A percentile compares a stretch with the other conserved stretches of the same genome.
Conservation (phyloP, 2,888 invertebrate genomes). For the Drosophila picticornis region DNA sequence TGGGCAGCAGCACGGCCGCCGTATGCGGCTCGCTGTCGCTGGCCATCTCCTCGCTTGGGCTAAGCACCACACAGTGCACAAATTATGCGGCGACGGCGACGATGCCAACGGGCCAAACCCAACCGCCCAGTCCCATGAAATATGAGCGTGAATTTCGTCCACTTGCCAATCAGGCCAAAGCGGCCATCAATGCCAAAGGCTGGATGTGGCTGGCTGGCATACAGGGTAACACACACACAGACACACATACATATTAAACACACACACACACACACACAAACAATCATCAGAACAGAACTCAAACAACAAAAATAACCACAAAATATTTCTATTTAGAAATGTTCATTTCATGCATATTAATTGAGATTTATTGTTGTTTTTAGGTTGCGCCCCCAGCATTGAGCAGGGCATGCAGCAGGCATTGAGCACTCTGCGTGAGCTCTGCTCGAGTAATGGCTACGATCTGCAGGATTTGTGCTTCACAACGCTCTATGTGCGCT, state of each 20-base stretch:
- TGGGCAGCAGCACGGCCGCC: slow-evolving; percentile 82
- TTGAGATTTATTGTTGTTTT: not conserved
- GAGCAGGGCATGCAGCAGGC: slow-evolving; percentile 89
- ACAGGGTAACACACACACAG: slow-evolving; percentile 85
- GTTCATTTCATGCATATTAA: not conserved
- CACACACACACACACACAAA: not conserved
- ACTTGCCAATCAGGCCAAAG: slow-evolving; percentile 88
- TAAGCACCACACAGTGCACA: slow-evolving; percentile 70
- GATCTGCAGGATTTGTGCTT: slow-evolving; percentile 90
- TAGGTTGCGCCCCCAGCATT: slow-evolving; percentile 88
- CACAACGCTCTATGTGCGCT: slow-evolving; percentile 93
- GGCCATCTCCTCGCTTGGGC: slow-evolving; percentile 82
- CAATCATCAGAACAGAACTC: not conserved
- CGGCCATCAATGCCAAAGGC: slow-evolving; percentile 90
- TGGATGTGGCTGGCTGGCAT: slow-evolving; percentile 95
- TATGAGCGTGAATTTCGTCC: slow-evolving; percentile 87
- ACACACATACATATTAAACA: not conserved
- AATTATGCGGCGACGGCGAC: slow-evolving; percentile 64
- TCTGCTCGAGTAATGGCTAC: slow-evolving; percentile 82
- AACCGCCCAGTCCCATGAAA: slow-evolving; percentile 85
- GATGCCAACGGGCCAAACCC: slow-evolving; percentile 61
- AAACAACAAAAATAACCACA: not conserved
- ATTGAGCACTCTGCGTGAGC: slow-evolving; percentile 89
- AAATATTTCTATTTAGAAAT: not conserved
- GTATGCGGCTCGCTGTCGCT: slow-evolving; percentile 83